Base-by-base conservation (phyloP, 2,113 vertebrate genomes). In the Ceratotherium simum region DNA sequence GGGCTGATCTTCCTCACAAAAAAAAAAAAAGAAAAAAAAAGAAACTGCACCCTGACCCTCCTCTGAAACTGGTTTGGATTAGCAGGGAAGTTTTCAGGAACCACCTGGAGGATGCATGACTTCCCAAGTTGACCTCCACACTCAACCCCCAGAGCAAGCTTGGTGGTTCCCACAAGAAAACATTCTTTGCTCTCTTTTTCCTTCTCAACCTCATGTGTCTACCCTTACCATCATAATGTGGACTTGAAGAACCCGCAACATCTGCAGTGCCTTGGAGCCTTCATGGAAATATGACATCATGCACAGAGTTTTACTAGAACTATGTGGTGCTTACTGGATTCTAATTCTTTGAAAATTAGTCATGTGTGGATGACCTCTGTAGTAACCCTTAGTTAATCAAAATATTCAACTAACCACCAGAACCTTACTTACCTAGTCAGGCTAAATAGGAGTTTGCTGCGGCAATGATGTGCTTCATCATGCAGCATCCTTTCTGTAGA, bases 321-420 rank as follows among this genome's bases (percentile, higher is more conserved):
- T 75, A 94, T 76, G 1, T 78, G 9, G 21, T 91, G 16, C 16
- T 97, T n/a, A 39, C 16, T 90, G 20, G 39, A 67, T 62, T 85
- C 16, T 56, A 93, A 69, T 39, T 88, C 51, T 91, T 90, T 85
- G 54, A 83, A 80, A 86, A 89, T 31, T 27, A 25, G 27, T 65
- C 64, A 94, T 13, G 13, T 56, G 27, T 51, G 12, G 16, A 78
- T 89, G 29, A 73, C 4, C 0, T 75, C 76, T 51, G 1, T 2
- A 69, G 64, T 80, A 95, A 97, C 20, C 46, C 31, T 67, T 82
- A 58, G 27, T 88, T 92, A 79, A 88, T 48, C 60, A 83, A 91
- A 84, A 73, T 85, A 69, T 17, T 27, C 67, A 81, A 10, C 54
- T 54, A 90, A 54, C 25, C 51, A 86, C 69, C 39, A 82, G 56